phyloP scores from a whole-genome alignment of 2,888 invertebrate species.

The Falcaria lacertinaria region DNA sequence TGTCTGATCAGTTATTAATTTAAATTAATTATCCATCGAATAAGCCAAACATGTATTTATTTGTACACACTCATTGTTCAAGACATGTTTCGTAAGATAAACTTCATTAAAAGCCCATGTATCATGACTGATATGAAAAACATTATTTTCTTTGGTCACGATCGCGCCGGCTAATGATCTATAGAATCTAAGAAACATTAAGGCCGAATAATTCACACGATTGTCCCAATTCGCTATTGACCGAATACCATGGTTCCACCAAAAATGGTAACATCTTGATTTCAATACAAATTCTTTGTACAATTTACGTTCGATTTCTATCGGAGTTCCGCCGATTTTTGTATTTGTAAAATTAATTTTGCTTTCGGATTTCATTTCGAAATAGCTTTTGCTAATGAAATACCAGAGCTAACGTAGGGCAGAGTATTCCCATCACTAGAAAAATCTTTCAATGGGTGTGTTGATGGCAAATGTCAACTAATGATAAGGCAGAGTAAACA shows the following conservation, averaged over 20 bases:
- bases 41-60: slow-evolving; percentile 3
- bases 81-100: slow-evolving; percentile 5
- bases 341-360: neutral
- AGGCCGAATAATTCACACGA: slow-evolving; percentile 44
- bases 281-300: slow-evolving; percentile 19
- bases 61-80: too few relatives aligned
- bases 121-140: neutral
- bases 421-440: too few relatives aligned
- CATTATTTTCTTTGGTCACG: slow-evolving; percentile 6
- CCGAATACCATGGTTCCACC: slow-evolving; percentile 28
- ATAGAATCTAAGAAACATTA: slow-evolving; percentile 19
- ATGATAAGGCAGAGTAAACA: too few relatives aligned
- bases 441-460: too few relatives aligned
- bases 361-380: neutral
- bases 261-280: slow-evolving; percentile 46
- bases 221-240: slow-evolving; percentile 33
- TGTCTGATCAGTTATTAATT: neutral
- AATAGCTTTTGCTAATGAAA: too few relatives aligned
- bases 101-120: neutral
- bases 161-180: slow-evolving; percentile 3
- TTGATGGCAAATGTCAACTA: too few relatives aligned
- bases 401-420: too few relatives aligned
- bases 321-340: neutral
- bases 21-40: neutral
- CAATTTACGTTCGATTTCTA: slow-evolving; percentile 17